These are phyloP conservation scores for Caenorhabditis tropicalis DNA, from an alignment of 1,140 invertebrate genomes.

Conservation along the genomic window DNA sequence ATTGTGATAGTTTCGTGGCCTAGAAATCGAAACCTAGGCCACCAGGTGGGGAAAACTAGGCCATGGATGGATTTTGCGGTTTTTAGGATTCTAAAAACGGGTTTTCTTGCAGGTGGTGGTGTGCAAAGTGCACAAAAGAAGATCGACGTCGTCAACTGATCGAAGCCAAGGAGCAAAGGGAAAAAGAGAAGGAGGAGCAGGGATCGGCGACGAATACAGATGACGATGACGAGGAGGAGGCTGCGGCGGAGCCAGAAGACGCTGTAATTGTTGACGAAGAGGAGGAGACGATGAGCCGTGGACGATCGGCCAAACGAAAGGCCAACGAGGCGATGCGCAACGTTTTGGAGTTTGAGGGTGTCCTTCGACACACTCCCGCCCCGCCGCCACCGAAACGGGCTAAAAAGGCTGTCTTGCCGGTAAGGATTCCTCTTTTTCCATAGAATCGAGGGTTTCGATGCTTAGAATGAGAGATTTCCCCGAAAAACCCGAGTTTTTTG, in stretches of 20 bases:
- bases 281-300: neutral
- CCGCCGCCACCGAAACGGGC: neutral
- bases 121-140: constrained; percentile 1
- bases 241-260: neutral
- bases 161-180: neutral
- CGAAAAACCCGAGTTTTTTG: neutral
- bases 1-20: too few relatives aligned
- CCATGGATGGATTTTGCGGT: too few relatives aligned
- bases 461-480: neutral
- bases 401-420: neutral
- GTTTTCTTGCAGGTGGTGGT: neutral
- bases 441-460: too few relatives aligned
- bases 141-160: neutral
- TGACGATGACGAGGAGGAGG: neutral
- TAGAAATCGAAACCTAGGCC: too few relatives aligned
- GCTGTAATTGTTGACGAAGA: too few relatives aligned
- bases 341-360: constrained; percentile 21
- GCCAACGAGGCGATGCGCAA: constrained; percentile 15
- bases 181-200: neutral
- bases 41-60: too few relatives aligned
- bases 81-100: neutral
- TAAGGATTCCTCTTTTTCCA: neutral
- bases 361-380: neutral
- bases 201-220: neutral
- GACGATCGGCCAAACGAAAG: neutral